phyloP scores from a whole-genome alignment of 2,797 vertebrate species.

The Scomberomorus guttatus region DNA sequence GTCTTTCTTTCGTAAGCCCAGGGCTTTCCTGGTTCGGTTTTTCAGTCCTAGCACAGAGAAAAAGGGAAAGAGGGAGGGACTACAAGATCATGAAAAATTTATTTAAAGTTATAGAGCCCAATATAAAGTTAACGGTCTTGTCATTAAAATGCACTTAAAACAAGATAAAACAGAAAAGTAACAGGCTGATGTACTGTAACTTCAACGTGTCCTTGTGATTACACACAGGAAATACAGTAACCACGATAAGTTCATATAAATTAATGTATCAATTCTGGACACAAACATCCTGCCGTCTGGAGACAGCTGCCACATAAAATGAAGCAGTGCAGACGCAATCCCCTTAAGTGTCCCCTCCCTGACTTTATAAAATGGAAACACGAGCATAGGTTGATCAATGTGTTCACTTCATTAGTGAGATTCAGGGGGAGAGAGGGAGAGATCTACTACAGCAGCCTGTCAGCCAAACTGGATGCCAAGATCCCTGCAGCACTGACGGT shows the following conservation, averaged over 20 bases:
- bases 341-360: slow-evolving; percentile 42
- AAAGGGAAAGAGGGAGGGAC: background rate
- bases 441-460: slow-evolving; percentile 42
- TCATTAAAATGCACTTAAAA: slow-evolving; percentile 51
- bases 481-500: slow-evolving; percentile 51
- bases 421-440: slow-evolving; percentile 22
- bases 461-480: slow-evolving; percentile 58
- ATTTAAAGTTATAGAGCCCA: slow-evolving; percentile 17
- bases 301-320: slow-evolving; percentile 31
- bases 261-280: slow-evolving; percentile 23
- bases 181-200: slow-evolving; percentile 17
- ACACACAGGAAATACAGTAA: slow-evolving; percentile 31
- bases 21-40: slow-evolving; percentile 97
- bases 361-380: slow-evolving; percentile 36
- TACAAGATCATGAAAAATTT: slow-evolving; percentile 30
- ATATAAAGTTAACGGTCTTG: slow-evolving; percentile 27
- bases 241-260: slow-evolving; percentile 26
- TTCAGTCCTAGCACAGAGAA: slow-evolving; percentile 89
- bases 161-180: slow-evolving; percentile 38
- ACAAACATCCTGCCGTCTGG: slow-evolving; percentile 38
- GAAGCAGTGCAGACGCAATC: slow-evolving; percentile 35
- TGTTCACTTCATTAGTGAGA: slow-evolving; percentile 68
- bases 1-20: slow-evolving; percentile 98
- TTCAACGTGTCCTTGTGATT: background rate
- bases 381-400: slow-evolving; percentile 61